Evolutionary conservation across 2,888 invertebrate species (phyloP), one percentile per base, ranked within the genome.

Genomic region (Ecdyonurus torrentis): DNA sequence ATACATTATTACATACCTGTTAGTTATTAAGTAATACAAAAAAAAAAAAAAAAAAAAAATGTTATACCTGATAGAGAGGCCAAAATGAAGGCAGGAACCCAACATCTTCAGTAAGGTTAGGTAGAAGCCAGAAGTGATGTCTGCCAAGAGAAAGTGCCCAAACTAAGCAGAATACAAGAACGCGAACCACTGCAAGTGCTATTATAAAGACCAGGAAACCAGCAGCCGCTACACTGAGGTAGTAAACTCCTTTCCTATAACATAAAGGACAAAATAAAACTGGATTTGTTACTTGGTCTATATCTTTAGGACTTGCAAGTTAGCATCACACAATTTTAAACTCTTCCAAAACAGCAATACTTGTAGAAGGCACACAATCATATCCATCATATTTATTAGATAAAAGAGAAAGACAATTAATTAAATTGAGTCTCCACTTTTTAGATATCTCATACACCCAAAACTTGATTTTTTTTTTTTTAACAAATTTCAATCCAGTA

Each of bases 41-140:
- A n/a, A n/a, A n/a, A n/a, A 64, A 67, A 62, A 66, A 58, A 63
- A 55, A 52, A 59, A 59, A 64, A 53, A 59, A 63, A 59, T 55
- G 22, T 18, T 71, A 71, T 72, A 90, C 91, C 77, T 90, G 87
- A 76, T 96, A 97, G 0, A 96, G 79, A 2, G 99, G 99, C 89
- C 94, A 93, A 79, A 99, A 99, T 0, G 97, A 98, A 5, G 97
- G 97, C 68, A 98, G 88, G 81, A 99, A 95, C 62, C 99, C 97
- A 25, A 98, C 98, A 73, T 99, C 99, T 76, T 98, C 99, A 0
- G 96, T 96, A 58, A 99, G 80, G 78, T 99, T 99, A n/a, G 99
- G 99, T 70, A 99, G 81, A 67, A 99, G 82, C 98, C 99, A 99
- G 67, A 99, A 81, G 73, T 97, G 94, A 74, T 97, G 91, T 70